Evolutionary conservation across 2,888 invertebrate genomes (phyloP), one percentile per base, ranked within the genome.

Genomic region (Polymixis flavicincta): DNA sequence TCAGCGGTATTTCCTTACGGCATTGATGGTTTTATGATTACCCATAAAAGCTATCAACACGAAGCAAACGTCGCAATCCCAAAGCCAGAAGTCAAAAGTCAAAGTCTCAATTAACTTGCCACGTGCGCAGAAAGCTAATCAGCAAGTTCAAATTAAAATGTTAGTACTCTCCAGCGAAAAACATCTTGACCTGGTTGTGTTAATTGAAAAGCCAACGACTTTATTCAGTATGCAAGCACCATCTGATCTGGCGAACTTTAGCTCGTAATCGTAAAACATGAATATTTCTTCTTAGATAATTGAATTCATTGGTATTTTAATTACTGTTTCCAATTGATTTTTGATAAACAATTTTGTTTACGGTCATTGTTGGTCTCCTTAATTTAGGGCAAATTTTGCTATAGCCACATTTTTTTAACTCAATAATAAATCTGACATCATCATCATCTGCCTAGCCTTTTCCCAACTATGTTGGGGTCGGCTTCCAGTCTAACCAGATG

Each of bases 201-300:
- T 79, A 76, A 83, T 85, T 81, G 81, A 74, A 80, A 80, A 80
- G 79, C 57, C 85, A 82, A 84, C 85, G 83, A 74, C 80, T 82
- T 67, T 61, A 82, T 75, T 75, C 67, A 52, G 61, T 73, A 84
- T 76, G 83, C 76, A 74, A 72, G 85, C n/a, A 37, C 69, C 60
- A 66, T 67, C 69, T 74, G 82, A 85, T 85, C 83, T 80, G 25
- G 79, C 82, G 71, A 85, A 71, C 60, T 74, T 73, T 68, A 55
- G 25, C 54, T 74, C 63, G 66, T 71, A 69, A 78, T 81, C 78
- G 71, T 85, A 76, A 83, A 85, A 76, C 55, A 37, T 84, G 50
- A 61, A 37, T 63, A 61, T 74, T 84, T 64, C 72, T 73, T 64
- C 25, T 48, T 22, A 25, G 45, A 65, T 84, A 80, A 82, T 84